Evolutionary conservation across 1,140 invertebrate genomes (phyloP), one percentile per base, ranked within the genome.

Genomic region (Harpegnathos saltator): DNA sequence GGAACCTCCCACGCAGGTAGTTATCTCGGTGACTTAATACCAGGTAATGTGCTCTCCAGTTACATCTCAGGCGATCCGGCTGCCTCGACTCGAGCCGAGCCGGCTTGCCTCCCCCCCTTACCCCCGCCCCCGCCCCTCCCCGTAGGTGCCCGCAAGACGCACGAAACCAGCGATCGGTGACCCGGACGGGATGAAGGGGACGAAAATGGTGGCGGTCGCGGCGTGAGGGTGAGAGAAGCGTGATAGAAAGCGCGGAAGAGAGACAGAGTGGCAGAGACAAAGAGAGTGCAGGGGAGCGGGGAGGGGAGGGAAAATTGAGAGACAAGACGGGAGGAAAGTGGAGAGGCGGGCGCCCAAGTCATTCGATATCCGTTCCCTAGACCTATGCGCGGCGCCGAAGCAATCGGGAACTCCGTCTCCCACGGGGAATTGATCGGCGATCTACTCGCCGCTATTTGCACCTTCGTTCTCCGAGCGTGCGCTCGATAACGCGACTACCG

Each of bases 1-100:
- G 85, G 84, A 90, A 91, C 92, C 92, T 92, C 92, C 91, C 92
- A 93, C 92, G 90, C 92, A 91, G 89, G 90, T 91, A 92, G 92
- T 93, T 93, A 93, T 93, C 92, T 92, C 92, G 89, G 92, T 93
- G 92, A 93, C 92, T 93, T 93, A 93, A 93, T 93, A 91, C 91
- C 90, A 89, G 91, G 90, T 93, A 93, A 93, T 93, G 92, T 91
- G 90, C 90, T 92, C 92, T 93, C 91, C 92, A 90, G 91, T 93
- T 93, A 92, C 91, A 92, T 91, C 89, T 91, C 90, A 84, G 86
- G 68, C 89, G 91, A 91, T 92, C 88, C 84, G 61, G 59, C 78
- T 84, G 82, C 72, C 69, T 89, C 86, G 84, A 29, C 88, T 78
- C 83, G 59, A 33, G 66, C 11, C 22, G 38, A 44, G 17, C 68